Evolutionary conservation across 2,888 invertebrate genomes (phyloP), one percentile per base, ranked within the genome.

Genomic region (Autographa pulchrina): DNA sequence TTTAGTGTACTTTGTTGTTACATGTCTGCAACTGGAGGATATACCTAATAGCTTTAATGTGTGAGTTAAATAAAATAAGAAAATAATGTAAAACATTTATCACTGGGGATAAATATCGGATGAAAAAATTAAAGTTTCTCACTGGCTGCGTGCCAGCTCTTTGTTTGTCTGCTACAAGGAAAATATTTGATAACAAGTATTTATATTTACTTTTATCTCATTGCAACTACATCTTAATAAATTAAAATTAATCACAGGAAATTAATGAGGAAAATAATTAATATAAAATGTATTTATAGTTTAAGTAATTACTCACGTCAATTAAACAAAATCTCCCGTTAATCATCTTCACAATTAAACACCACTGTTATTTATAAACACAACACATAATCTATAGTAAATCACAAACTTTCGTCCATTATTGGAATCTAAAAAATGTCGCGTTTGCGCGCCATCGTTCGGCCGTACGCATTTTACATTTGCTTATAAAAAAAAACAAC

Each of bases 391-490:
- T 68, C 68, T 59, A 68, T 72, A 73, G 65, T 68, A 71, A 84
- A 74, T 68, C 72, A 74, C 58, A 59, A 85, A 83, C 85, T 84
- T 85, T 85, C 77, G 79, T 81, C 72, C 73, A 77, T 43, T 69
- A 75, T 20, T 69, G 71, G 71, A 76, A 83, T 75, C 85, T 87
- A 88, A 91, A 87, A 89, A 86, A 90, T 88, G 91, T 90, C 85
- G 83, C 83, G 85, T 87, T 90, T 85, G 85, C 92, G 89, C 93
- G 90, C 92, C 90, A 86, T 85, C 83, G 86, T 73, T 80, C 83
- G 71, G 77, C 81, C 86, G 71, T 83, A 74, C 76, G 74, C 82
- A 92, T 92, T 91, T 88, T 89, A 90, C 86, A 85, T 83, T 85
- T 85, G 74, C 80, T 80, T 63, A 75, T 77, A 79, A 82, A 85